Conservation (phyloP, 2,113 vertebrate species). For the Leptocoma aspasia region DNA sequence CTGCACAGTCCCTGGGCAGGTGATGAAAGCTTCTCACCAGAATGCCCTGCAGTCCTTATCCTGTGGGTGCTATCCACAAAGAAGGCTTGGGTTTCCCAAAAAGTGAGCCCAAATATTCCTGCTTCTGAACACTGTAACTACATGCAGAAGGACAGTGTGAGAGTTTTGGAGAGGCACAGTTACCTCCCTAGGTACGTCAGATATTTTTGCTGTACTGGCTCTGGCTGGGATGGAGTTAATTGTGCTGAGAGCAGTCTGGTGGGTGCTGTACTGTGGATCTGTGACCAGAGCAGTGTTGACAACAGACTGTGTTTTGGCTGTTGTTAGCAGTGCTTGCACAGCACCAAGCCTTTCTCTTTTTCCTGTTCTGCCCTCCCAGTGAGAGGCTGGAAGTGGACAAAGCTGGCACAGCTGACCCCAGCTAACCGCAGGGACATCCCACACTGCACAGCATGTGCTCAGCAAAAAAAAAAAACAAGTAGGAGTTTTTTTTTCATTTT, state of each 20-base stretch:
- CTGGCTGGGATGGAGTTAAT: not conserved
- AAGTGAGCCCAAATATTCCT: not conserved
- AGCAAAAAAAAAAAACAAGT: not conserved
- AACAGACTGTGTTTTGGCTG: not conserved
- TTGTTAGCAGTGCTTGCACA: not conserved
- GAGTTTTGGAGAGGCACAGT: not conserved
- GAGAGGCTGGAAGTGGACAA: not conserved
- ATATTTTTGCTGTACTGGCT: not conserved
- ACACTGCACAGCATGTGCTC: not conserved
- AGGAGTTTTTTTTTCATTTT: not conserved
- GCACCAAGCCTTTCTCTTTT: not conserved
- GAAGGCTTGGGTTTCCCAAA: not conserved
- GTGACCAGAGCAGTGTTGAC: not conserved
- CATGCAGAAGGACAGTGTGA: not conserved
- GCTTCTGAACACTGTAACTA: rapidly evolving
- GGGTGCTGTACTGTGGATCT: not conserved
- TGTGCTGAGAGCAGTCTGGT: not conserved
- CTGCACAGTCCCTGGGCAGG: not conserved
- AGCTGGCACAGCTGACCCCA: not conserved
- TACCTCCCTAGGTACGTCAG: not conserved
- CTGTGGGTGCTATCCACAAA: not conserved
- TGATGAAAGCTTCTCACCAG: not conserved
- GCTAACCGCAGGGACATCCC: not conserved
- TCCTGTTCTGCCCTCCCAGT: not conserved
- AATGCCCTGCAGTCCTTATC: not conserved